These are phyloP conservation scores for Napeogenes inachia DNA, from an alignment of 2,888 invertebrate genomes.

Conservation along the genomic window DNA sequence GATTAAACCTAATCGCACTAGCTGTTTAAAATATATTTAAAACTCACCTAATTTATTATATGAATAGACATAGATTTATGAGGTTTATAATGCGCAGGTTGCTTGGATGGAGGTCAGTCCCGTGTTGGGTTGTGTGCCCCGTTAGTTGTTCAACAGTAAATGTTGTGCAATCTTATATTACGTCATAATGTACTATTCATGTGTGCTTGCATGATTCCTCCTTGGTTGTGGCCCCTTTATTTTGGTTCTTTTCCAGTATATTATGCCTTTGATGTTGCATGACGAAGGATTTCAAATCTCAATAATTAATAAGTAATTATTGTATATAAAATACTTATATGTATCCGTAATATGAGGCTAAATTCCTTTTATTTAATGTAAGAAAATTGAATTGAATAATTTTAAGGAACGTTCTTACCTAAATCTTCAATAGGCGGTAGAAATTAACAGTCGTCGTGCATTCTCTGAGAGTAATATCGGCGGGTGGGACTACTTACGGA, in stretches of 20 bases:
- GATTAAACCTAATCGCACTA: background rate
- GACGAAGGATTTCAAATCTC: conserved; percentile 13
- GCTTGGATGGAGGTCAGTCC: conserved; percentile 81
- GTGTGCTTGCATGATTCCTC: conserved; percentile 30
- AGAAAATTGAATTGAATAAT: too few species aligned
- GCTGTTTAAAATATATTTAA: background rate
- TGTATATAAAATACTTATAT: conserved; percentile 8
- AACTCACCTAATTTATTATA: background rate
- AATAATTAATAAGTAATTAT: background rate
- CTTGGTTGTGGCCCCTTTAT: conserved; percentile 14
- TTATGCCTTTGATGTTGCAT: conserved; percentile 32
- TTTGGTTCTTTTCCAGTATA: conserved; percentile 15
- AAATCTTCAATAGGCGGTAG: conserved; percentile 82
- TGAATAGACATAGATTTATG: conserved; percentile 36
- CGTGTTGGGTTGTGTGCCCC: conserved; percentile 38
- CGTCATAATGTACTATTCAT: conserved; percentile 15
- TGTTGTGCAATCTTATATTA: conserved; percentile 19
- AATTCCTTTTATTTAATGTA: too few species aligned
- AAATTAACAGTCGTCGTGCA: conserved; percentile 90
- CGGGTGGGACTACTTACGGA: conserved; percentile 95
- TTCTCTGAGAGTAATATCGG: conserved; percentile 95
- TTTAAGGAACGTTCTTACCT: background rate
- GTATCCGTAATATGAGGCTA: background rate
- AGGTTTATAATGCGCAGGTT: conserved; percentile 72
- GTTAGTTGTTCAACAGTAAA: conserved; percentile 25